These are phyloP conservation scores for Danionella dracula DNA, from an alignment of 2,797 vertebrate species.

Conservation along the genomic window DNA sequence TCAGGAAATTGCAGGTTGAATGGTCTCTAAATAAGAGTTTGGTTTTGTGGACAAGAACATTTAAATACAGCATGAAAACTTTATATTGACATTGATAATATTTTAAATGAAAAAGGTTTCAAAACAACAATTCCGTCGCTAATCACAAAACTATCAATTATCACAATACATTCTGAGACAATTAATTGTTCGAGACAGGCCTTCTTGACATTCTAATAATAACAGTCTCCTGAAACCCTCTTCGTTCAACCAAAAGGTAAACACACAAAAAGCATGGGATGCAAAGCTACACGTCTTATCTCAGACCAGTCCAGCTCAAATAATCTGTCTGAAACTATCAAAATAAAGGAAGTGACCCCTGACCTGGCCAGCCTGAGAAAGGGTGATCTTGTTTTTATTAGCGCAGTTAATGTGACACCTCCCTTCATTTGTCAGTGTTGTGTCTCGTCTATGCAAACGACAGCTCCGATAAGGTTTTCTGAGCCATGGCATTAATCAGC, in stretches of 20 bases:
- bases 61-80: too few species aligned
- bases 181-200: too few species aligned
- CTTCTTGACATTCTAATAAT: too few species aligned
- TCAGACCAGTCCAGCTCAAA: constrained; percentile 62
- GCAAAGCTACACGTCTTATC: constrained; percentile 58
- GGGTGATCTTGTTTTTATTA: constrained; percentile 59
- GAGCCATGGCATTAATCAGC: constrained; percentile 41
- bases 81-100: too few species aligned
- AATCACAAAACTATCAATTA: too few species aligned
- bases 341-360: constrained; percentile 70
- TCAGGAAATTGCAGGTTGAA: too few species aligned
- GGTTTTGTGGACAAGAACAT: too few species aligned
- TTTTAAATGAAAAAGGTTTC: too few species aligned
- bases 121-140: too few species aligned
- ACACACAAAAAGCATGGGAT: constrained; percentile 34
- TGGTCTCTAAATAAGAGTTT: too few species aligned
- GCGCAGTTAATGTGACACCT: constrained; percentile 48
- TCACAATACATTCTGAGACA: too few species aligned
- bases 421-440: constrained; percentile 36
- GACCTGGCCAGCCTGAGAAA: constrained; percentile 54
- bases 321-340: constrained; percentile 55
- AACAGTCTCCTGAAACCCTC: constrained; percentile 47
- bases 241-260: constrained; percentile 52
- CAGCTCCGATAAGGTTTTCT: constrained; percentile 22
- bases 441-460: constrained; percentile 27